Conservation (phyloP, 2,797 vertebrate genomes). For the Nyctalus aviator region DNA sequence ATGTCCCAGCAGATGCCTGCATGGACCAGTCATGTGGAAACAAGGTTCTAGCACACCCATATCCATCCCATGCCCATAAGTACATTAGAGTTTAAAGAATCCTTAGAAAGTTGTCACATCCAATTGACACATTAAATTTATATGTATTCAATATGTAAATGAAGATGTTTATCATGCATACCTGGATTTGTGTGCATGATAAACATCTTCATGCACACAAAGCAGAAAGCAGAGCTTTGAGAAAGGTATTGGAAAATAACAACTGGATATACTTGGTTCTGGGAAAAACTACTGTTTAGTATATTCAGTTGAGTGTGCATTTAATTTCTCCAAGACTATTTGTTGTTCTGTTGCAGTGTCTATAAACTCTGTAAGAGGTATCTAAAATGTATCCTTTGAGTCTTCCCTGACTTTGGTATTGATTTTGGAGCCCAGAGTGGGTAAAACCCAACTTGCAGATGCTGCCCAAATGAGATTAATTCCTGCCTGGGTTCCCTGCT, state of each 20-base stretch:
- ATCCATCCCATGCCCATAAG: background rate
- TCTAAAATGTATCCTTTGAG: background rate
- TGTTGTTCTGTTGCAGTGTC: background rate
- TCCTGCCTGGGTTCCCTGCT: background rate
- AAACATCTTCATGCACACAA: too few species aligned
- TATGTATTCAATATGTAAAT: background rate
- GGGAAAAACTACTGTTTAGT: too few species aligned
- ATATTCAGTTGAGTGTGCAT: background rate
- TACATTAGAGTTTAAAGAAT: background rate
- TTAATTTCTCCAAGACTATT: background rate
- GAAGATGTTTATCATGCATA: background rate
- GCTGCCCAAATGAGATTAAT: background rate
- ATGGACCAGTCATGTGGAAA: background rate
- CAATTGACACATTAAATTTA: background rate
- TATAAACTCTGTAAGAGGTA: background rate
- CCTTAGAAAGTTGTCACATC: background rate
- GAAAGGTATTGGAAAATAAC: background rate
- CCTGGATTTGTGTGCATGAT: background rate
- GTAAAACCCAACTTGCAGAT: slow-evolving; percentile 37
- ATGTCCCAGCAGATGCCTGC: background rate
- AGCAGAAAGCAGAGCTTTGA: background rate
- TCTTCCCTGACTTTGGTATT: slow-evolving; percentile 46
- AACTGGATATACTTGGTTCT: background rate
- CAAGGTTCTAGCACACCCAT: background rate
- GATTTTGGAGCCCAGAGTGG: slow-evolving; percentile 32